Evolutionary conservation across 2,888 invertebrate species (phyloP).

Genomic region (Neuroscelio doddi): DNA sequence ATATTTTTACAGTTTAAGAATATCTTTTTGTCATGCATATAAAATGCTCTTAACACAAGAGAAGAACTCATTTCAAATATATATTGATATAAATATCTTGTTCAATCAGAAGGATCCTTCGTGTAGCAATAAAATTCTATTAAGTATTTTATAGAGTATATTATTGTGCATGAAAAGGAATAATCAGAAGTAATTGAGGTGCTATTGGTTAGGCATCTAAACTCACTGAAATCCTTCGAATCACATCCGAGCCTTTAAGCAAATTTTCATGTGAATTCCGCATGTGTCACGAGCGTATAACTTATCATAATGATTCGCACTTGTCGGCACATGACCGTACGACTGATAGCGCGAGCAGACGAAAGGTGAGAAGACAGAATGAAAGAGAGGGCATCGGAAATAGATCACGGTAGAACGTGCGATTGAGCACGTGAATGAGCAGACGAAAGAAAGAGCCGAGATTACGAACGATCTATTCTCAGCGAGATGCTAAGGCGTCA

Average conservation of each 20-base stretch:
- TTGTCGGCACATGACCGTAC: conserved; percentile 2
- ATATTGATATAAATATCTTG: too few relatives aligned
- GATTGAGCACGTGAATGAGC: background rate
- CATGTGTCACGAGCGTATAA: conserved; percentile 3
- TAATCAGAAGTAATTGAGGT: too few relatives aligned
- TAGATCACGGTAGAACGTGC: background rate
- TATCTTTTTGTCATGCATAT: too few relatives aligned
- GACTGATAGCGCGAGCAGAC: background rate
- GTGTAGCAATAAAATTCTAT: too few relatives aligned
- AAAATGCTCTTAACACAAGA: too few relatives aligned
- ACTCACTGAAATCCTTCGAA: background rate
- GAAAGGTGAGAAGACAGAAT: background rate
- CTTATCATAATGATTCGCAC: background rate
- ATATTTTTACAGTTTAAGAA: too few relatives aligned
- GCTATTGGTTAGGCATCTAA: background rate
- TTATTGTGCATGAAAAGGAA: too few relatives aligned
- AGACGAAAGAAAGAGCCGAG: background rate
- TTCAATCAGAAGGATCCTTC: too few relatives aligned
- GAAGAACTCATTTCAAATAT: too few relatives aligned
- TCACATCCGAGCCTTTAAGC: background rate
- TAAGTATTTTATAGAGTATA: too few relatives aligned
- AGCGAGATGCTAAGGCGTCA: conserved; percentile 1
- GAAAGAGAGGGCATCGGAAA: background rate
- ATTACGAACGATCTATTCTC: background rate
- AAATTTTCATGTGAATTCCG: conserved; percentile 4